Base-by-base conservation (phyloP, 2,113 vertebrate genomes). In the Sigmodon hispidus region DNA sequence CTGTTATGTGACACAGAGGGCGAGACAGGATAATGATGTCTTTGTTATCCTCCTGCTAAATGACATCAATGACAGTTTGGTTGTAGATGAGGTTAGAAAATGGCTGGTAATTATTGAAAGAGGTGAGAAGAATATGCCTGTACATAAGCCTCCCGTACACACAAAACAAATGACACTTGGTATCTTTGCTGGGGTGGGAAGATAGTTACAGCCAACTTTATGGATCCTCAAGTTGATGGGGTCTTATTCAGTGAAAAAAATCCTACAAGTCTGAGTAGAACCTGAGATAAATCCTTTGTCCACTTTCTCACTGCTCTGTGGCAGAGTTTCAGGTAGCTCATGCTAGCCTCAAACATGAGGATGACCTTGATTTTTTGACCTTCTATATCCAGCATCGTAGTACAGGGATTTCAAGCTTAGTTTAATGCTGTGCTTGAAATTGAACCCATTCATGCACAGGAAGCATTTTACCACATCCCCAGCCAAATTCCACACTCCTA, bases 11-110 rank as follows among this genome's bases (percentile, higher is more conserved):
- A n/a, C 31, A 45, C 34, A 63, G 7, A 19, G 70, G 85, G n/a
- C 31, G 36, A 73, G 72, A 85, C 77, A 52, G 67, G 55, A 73
- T 84, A 79, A 93, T 72, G 43, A 67, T 29, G 81, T 36, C 67
- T 79, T 95, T 59, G 84, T 92, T 90, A 85, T 81, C 94, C 86
- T 92, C 84, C 95, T 73, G 85, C 85, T 72, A 76, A 89, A 92
- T 43, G 86, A 81, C 52, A 76, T 43, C 52, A 70, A 29, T 1
- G 40, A 87, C 21, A 57, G 59, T 76, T 87, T 91, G 83, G 83
- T 50, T 96, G 70, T 65, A 89, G 88, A 92, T 7, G 45, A 93
- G 80, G 90, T 70, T 91, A 59, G 84, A 94, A 96, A 95, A 92
- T 90, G 87, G 84, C 92, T 85, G 45, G 43, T 93, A 91, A 97